Evolutionary conservation across 1,140 invertebrate genomes (phyloP).

Genomic region (Trinorchestia longiramus): DNA sequence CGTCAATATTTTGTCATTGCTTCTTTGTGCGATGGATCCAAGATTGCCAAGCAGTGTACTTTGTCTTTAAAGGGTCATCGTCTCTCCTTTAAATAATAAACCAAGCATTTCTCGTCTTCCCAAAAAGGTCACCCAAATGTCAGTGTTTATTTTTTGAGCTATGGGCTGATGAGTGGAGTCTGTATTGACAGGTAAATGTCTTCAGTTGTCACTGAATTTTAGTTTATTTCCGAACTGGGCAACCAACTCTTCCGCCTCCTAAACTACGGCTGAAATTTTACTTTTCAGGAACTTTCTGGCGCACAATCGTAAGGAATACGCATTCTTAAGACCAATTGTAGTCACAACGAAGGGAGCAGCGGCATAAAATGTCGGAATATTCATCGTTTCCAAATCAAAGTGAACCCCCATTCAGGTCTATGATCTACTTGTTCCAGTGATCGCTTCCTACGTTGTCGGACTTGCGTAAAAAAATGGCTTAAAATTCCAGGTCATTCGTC

Average conservation of each 20-base stretch:
- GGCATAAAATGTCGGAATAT: neutral
- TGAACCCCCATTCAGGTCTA: neutral
- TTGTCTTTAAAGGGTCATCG: slow-evolving; percentile 5
- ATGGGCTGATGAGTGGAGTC: neutral
- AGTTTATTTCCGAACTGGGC: neutral
- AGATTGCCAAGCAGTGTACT: slow-evolving; percentile 6
- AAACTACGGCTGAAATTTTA: neutral
- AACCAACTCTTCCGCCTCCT: neutral
- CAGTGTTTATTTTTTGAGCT: neutral
- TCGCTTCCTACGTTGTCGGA: neutral
- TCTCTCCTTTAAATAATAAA: slow-evolving; percentile 27
- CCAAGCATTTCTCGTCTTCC: neutral
- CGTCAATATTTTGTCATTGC: neutral
- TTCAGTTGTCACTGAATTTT: neutral
- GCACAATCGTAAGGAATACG: neutral
- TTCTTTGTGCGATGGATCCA: neutral
- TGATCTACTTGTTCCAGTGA: neutral
- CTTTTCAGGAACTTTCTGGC: neutral
- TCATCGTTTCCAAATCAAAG: neutral
- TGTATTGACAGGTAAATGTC: neutral
- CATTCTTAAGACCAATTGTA: neutral
- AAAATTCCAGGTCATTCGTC: neutral
- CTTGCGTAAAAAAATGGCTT: neutral
- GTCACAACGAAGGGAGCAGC: neutral
- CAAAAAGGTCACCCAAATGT: slow-evolving; percentile 15